These are phyloP conservation scores for Peromyscus aztecus DNA, from an alignment of 2,797 vertebrate species.

Conservation along the genomic window DNA sequence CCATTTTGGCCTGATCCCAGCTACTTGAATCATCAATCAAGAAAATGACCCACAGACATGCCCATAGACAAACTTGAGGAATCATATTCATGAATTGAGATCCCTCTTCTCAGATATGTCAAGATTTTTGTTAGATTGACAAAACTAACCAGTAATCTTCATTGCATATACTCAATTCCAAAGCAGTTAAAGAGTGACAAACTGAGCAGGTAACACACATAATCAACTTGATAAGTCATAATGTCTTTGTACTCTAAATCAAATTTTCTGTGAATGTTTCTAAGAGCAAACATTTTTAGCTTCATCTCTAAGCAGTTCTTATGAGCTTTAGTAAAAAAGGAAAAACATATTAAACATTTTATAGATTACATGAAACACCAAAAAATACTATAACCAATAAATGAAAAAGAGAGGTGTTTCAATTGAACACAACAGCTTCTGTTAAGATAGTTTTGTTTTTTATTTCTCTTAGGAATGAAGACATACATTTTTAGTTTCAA, in stretches of 20 bases:
- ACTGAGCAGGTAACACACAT: neutral
- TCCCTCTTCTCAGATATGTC: neutral
- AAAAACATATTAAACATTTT: constrained; percentile 13
- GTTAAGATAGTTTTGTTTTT: constrained; percentile 2
- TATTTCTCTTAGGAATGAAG: constrained; percentile 29
- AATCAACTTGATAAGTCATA: neutral
- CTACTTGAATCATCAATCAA: neutral
- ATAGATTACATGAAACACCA: neutral
- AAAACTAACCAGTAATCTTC: neutral
- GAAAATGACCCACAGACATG: neutral
- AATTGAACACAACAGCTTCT: neutral
- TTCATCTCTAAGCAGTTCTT: constrained; percentile 20
- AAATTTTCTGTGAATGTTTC: neutral
- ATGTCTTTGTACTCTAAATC: neutral
- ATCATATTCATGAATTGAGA: neutral
- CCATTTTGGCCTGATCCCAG: neutral
- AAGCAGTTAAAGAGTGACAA: neutral
- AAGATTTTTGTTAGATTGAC: neutral
- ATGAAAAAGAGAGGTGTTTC: neutral
- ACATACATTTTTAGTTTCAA: constrained; percentile 19
- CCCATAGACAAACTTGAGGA: neutral
- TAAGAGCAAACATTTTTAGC: neutral
- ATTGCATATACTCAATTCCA: neutral
- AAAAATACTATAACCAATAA: neutral
- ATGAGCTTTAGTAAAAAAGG: neutral